Evolutionary conservation across 2,797 vertebrate species (phyloP).

Genomic region (Melanogrammus aeglefinus): DNA sequence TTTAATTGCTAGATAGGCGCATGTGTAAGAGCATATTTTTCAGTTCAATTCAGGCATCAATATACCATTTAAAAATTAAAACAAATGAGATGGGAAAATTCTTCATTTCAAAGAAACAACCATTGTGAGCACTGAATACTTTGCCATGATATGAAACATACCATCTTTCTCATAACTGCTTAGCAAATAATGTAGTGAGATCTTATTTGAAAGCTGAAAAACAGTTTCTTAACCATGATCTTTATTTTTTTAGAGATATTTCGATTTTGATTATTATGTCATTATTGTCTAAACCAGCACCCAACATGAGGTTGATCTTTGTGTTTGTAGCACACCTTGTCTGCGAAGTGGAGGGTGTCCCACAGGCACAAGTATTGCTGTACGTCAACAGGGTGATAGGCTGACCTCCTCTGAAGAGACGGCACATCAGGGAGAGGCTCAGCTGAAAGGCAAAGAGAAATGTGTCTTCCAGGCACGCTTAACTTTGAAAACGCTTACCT

Average conservation of each 20-base stretch:
- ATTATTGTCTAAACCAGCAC: conserved; percentile 9
- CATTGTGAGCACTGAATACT: neutral
- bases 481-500: neutral
- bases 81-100: neutral
- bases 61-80: neutral
- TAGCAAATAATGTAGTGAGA: neutral
- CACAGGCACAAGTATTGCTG: conserved; percentile 69
- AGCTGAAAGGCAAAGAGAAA: conserved; percentile 45
- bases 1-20: conserved; percentile 66
- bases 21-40: conserved; percentile 13
- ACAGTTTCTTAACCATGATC: neutral
- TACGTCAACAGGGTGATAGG: conserved; percentile 54
- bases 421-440: conserved; percentile 61
- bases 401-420: conserved; percentile 37
- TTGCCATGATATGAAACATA: neutral
- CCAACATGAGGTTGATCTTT: neutral
- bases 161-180: neutral
- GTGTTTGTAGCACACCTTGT: conserved; percentile 51
- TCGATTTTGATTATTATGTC: neutral
- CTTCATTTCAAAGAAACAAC: neutral
- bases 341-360: conserved; percentile 65
- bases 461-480: neutral
- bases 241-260: neutral
- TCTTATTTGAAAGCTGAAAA: neutral
- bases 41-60: conserved; percentile 8